Evolutionary conservation across 1,140 invertebrate species (phyloP).

Genomic region (Microvelia longipes): DNA sequence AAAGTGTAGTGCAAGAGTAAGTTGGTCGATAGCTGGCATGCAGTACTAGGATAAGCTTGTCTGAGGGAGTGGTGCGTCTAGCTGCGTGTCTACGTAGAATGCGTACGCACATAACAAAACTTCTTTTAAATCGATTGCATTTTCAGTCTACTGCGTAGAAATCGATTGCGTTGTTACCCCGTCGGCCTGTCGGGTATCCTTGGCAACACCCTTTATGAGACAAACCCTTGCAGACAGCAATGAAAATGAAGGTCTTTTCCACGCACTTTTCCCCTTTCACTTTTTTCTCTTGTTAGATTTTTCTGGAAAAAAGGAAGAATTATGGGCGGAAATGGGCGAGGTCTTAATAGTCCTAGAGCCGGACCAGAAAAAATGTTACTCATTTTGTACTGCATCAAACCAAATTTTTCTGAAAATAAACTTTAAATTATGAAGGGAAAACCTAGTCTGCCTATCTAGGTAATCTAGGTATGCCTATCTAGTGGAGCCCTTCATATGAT

Average conservation of each 20-base stretch:
- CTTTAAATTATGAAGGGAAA: too few species aligned
- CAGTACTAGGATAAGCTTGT: not conserved
- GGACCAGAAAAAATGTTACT: too few species aligned
- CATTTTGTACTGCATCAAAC: too few species aligned
- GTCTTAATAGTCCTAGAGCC: too few species aligned
- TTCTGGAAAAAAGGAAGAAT: too few species aligned
- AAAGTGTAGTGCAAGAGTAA: too few species aligned
- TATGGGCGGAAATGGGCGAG: too few species aligned
- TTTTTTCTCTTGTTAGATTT: not conserved
- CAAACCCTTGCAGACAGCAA: not conserved
- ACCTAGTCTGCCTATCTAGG: too few species aligned
- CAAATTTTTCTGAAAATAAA: too few species aligned
- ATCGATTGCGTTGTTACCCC: not conserved
- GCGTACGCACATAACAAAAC: not conserved
- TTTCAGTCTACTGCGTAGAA: not conserved
- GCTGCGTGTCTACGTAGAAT: not conserved
- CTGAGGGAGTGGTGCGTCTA: not conserved
- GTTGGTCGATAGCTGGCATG: not conserved
- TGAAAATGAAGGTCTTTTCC: not conserved
- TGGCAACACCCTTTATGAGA: not conserved
- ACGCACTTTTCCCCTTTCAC: not conserved
- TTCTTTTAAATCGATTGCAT: not conserved
- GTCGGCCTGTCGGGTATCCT: not conserved
- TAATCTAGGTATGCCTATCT: too few species aligned
- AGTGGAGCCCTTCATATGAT: too few species aligned